Conservation (phyloP, 1,140 invertebrate species). For the Centruroides sculpturatus region DNA sequence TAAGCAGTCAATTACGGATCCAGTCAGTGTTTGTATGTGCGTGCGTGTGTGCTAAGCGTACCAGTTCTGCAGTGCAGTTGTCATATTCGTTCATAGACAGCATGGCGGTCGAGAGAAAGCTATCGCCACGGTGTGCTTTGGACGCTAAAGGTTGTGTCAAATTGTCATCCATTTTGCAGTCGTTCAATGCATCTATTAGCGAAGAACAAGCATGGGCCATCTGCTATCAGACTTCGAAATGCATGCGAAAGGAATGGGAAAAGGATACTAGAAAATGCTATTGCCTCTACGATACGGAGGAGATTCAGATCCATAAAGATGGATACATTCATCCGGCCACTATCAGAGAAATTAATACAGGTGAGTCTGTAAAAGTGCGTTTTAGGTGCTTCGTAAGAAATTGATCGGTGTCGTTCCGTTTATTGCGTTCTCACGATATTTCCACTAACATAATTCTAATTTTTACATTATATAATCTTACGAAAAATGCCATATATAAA, state of each 20-base stretch:
- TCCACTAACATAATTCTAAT: too few relatives aligned
- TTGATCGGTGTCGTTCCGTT: too few relatives aligned
- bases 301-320: conserved; percentile 60
- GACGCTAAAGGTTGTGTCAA: conserved; percentile 50
- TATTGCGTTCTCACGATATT: too few relatives aligned
- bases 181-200: conserved; percentile 75
- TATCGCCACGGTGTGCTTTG: conserved; percentile 23
- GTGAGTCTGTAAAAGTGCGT: not conserved
- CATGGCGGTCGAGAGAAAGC: conserved; percentile 15
- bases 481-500: too few relatives aligned
- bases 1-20: too few relatives aligned
- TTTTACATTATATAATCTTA: too few relatives aligned
- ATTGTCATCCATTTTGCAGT: conserved; percentile 61
- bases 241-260: conserved; percentile 22
- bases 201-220: conserved; percentile 93
- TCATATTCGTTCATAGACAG: not conserved
- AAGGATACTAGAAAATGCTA: conserved; percentile 27
- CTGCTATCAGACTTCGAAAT: conserved; percentile 65
- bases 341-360: conserved; percentile 3
- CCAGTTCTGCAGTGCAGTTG: too few relatives aligned
- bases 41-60: too few relatives aligned
- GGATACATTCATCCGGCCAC: conserved; percentile 41
- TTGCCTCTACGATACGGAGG: conserved; percentile 38
- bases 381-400: too few relatives aligned
- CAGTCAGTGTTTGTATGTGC: too few relatives aligned